Evolutionary conservation across 1,140 invertebrate species (phyloP), one percentile per base, ranked within the genome.

Genomic region (Gryon sp.): DNA sequence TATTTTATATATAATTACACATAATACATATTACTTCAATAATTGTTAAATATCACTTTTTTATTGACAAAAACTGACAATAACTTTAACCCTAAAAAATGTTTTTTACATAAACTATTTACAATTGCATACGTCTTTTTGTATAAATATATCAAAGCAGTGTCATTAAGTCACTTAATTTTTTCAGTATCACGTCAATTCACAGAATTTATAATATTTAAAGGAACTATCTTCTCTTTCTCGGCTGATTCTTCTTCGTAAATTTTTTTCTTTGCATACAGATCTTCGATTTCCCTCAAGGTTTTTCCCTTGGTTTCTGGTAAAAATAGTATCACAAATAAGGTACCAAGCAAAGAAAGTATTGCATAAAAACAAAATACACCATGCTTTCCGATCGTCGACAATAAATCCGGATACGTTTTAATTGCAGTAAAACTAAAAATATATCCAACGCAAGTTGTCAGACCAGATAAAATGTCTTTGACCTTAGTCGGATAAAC

Each of bases 301-400:
- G 91, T 92, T 74, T 93, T 94, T 0, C 94, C 93, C 68, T 93
- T 94, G 0, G 95, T 97, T 85, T 97, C 96, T 0, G 96, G 95
- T 2, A 97, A 82, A 9, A 91, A 90, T 4, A 92, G 83, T 2
- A 90, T 83, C 0, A 95, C 88, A 76, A 95, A 94, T 0, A 96
- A 46, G 0, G 92, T 90, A 0, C 93, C 94, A 0, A 93, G 2
- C 0, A 94, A 76, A 0, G 94, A 92, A 22, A 95, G 83, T 0
- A 87, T 82, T 0, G 92, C 91, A 84, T 94, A 97, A 59, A 95
- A 90, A 52, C 91, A 91, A 80, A 95, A 97, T 0, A 92, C 91
- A 0, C 91, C 92, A 19, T 90, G 86, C 40, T 90, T 88, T 1
- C 92, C 92, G 62, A 95, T 86, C 0, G 60, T 12, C 0, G 80